Base-by-base conservation (phyloP, 2,888 invertebrate species). In the Platycnemis pennipes region DNA sequence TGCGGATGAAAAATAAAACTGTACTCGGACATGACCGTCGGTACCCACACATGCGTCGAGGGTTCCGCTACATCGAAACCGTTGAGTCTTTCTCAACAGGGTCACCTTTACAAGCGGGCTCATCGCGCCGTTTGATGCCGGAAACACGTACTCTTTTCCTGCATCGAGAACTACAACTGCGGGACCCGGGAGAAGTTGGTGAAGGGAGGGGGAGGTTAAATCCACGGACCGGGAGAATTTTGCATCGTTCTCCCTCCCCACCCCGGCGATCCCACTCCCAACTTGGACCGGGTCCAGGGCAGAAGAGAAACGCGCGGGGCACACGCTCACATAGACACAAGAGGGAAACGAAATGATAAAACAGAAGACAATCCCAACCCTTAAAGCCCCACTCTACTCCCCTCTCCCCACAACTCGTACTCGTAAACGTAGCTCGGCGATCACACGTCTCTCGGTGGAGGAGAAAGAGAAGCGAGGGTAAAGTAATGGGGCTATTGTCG, bases 401-500 rank as follows among this genome's bases (percentile, higher is more conserved):
- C 44, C 87, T 44, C 42, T 44, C 44, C 2, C 87, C n/a, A n/a
- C n/a, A n/a, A 16, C 44, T 53, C 46, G 16, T 45, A 77, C 49
- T 89, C 56, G 56, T 42, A 49, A 53, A 49, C 53, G 89, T 42
- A 46, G 91, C 63, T 13, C 91, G 63, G 91, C 91, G 26, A 91
- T 91, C 91, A 13, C 91, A 91, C 63, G 69, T 63, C 44, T 69
- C 91, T 89, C 91, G 42, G 1, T 22, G 16, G 53, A 89, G 89
- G 7, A 63, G 91, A 31, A n/a, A 19, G 42, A n/a, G 44, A 46
- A 31, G 86, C 4, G 2, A 86, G 46, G 44, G 44, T 44, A 44
- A 91, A 89, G 89, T 89, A 89, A 89, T 89, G 89, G 89, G n/a
- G 56, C 91, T 45, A 91, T 89, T 49, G 56, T 89, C 56, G 89